Evolutionary conservation across 2,113 vertebrate genomes (phyloP).

Genomic region (Vidua chalybeata): DNA sequence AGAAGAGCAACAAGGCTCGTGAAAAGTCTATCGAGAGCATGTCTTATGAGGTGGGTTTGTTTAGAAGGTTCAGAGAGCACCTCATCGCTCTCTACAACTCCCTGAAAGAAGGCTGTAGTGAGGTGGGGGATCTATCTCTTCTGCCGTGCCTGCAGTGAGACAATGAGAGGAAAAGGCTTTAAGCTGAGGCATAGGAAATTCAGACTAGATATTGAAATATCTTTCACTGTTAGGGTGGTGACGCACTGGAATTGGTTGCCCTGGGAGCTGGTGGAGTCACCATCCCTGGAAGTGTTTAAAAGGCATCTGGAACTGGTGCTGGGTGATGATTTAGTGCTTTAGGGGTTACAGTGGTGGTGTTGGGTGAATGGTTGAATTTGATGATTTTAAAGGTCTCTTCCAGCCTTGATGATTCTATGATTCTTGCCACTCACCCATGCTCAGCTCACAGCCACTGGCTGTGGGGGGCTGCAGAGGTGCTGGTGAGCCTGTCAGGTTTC

Average conservation of each 20-base stretch:
- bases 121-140: neutral
- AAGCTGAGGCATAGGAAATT: neutral
- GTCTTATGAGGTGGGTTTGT: neutral
- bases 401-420: neutral
- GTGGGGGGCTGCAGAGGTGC: too few species aligned
- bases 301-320: neutral
- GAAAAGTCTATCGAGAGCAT: neutral
- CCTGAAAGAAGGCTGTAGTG: neutral
- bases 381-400: neutral
- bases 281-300: neutral
- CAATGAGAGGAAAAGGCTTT: neutral
- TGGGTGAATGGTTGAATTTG: neutral
- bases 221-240: neutral
- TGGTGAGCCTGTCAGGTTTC: neutral
- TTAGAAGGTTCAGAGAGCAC: neutral
- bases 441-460: neutral
- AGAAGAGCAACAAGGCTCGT: neutral
- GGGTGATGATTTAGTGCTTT: neutral
- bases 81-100: rapidly evolving
- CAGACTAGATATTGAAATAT: too few species aligned
- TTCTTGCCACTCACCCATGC: neutral
- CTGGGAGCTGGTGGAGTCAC: neutral
- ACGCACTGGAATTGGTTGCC: neutral
- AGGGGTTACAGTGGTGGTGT: neutral
- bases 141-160: neutral